Evolutionary conservation across 2,888 invertebrate species (phyloP), one percentile per base, ranked within the genome.

Genomic region (Autographa gamma): DNA sequence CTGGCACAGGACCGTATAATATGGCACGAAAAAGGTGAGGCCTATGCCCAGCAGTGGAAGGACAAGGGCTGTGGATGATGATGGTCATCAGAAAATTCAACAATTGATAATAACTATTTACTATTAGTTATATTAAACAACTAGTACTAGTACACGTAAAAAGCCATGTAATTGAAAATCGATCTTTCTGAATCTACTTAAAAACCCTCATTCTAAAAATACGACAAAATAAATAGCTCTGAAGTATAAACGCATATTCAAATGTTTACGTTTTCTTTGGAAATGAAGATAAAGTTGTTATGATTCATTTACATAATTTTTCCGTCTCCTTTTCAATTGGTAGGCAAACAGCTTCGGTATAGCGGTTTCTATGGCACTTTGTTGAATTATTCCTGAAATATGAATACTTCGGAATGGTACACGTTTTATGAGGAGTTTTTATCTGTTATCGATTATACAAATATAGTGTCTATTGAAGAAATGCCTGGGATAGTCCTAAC

Each of bases 221-320:
- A 43, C 43, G 0, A 14, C 43, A 43, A 43, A 43, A 43, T 16
- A 43, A n/a, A 6, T 25, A 48, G 48, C 48, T n/a, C 48, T n/a
- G 48, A 48, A 48, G n/a, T 48, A 48, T 48, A n/a, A n/a, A 48
- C 48, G 16, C n/a, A n/a, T 48, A 48, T n/a, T 48, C n/a, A 48
- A 48, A 48, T 48, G 48, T 48, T 48, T 48, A 48, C 48, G 7
- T 48, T 38, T 48, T 48, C 48, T 48, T 48, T n/a, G 5, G n/a
- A 48, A 48, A 48, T 48, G 48, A 48, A 48, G 48, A 48, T 48
- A n/a, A 48, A 48, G n/a, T 48, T 48, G 48, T 48, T 48, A 48
- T 48, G n/a, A n/a, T n/a, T 48, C 48, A 48, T 48, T 48, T 48
- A 48, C 48, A 48, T 48, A 48, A 48, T 48, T 48, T 48, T n/a